Base-by-base conservation (phyloP, 2,797 vertebrate genomes). In the Microtus agrestis region DNA sequence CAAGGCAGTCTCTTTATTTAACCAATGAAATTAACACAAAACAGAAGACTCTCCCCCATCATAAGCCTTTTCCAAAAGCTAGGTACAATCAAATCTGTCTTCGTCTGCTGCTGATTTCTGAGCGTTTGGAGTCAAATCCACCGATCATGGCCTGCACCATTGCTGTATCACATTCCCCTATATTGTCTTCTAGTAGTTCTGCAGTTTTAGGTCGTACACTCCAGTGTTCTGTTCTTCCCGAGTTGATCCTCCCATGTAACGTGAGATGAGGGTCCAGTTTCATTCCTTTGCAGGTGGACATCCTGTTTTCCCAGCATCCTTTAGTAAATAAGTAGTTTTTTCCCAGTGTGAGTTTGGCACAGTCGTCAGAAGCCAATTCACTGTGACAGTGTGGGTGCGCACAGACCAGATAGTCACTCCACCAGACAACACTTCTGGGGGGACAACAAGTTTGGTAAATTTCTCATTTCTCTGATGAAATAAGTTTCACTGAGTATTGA, bases 391-490 rank as follows among this genome's bases (percentile, higher is more conserved):
- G 29, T 21, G 56, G 34, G 21, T 76, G 77, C 48, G 31, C 46
- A 67, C 37, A 25, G 63, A 31, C 31, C 21, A 27, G 63, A 65
- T 76, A 23, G 74, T 86, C 61, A 61, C 17, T 67, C n/a, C 37
- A 34, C 78, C 93, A 79, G 63, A 79, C 6, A 82, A 59, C 17
- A 59, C 17, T 78, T 56, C n/a, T 81, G 6, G 48, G 27, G 0
- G 29, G 56, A 15, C 21, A 76, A 19, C 2, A 40, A 48, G 46
- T 88, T 34, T 51, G 61, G 6, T 29, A 82, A 69, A 89, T 65
- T 92, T 92, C 46, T 1, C 51, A n/a, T 86, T 92, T 91, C 84
- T 69, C 89, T 77, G 59, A 87, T 54, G n/a, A 93, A 92, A 87
- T 19, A 12, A 76, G 15, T 37, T 84, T 76, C 34, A 40, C 2